Conservation (phyloP, 2,888 invertebrate species). For the Eudasyphora cyanicolor region DNA sequence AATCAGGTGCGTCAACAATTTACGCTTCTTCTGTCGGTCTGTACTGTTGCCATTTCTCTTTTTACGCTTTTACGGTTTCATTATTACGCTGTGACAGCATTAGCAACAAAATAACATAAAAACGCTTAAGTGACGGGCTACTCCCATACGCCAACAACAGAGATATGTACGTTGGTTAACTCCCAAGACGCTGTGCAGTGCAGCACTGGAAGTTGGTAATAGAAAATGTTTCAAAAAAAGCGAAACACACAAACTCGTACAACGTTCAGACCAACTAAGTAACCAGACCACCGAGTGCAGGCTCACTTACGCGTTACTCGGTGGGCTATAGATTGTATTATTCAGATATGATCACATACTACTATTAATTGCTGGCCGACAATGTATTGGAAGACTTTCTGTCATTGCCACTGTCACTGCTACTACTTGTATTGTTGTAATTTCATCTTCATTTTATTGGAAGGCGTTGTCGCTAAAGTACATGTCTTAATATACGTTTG, state of each 20-base stretch:
- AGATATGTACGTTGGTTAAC: no score
- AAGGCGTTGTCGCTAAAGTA: background rate
- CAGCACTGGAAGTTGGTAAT: background rate
- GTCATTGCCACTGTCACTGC: no score
- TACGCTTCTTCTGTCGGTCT: background rate
- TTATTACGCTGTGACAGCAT: constrained; percentile 27
- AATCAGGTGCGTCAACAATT: constrained; percentile 62
- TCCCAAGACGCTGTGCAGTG: background rate
- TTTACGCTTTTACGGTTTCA: constrained; percentile 20
- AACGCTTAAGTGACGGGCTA: constrained; percentile 10
- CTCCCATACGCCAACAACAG: background rate
- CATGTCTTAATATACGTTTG: background rate
- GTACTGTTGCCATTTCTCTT: constrained; percentile 45
- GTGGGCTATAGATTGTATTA: no score
- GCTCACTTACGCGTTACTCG: no score
- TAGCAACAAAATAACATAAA: constrained; percentile 26
- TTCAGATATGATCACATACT: background rate
- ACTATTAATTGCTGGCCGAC: constrained; percentile 4
- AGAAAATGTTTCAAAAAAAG: constrained; percentile 16
- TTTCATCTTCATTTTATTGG: constrained; percentile 1
- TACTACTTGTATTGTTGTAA: background rate
- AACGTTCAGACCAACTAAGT: no score
- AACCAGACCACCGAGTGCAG: no score
- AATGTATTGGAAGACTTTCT: no score
- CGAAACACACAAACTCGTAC: background rate